Conservation (phyloP, 2,888 invertebrate genomes). For the Meganola albula region DNA sequence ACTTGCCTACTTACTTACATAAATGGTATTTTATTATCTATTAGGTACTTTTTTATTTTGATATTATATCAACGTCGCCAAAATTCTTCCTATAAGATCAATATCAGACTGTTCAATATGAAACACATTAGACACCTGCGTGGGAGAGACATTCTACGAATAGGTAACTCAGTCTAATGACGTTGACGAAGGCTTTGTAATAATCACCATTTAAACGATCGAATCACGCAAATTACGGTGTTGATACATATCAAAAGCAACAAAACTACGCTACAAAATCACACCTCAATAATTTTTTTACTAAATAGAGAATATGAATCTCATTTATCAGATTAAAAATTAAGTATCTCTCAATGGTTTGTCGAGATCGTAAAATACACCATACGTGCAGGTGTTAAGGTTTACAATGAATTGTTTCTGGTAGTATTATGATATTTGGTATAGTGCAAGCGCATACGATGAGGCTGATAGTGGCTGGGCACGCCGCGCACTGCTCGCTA, state of each 20-base stretch:
- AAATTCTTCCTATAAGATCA: slow-evolving; percentile 57
- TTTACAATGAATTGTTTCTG: slow-evolving; percentile 19
- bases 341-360: slow-evolving; percentile 2
- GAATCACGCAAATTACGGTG: slow-evolving; percentile 66
- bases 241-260: slow-evolving; percentile 38
- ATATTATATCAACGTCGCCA: slow-evolving; percentile 39
- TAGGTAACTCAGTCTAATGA: slow-evolving; percentile 51
- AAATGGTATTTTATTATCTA: too few relatives aligned
- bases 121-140: slow-evolving; percentile 64
- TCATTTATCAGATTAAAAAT: slow-evolving; percentile 18
- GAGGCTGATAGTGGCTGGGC: slow-evolving; percentile 63
- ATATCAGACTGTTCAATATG: slow-evolving; percentile 56
- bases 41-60: too few relatives aligned
- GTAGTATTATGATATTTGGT: slow-evolving; percentile 39
- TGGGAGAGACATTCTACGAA: slow-evolving; percentile 57
- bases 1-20: too few relatives aligned
- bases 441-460: slow-evolving; percentile 42
- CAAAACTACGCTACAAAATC: slow-evolving; percentile 46
- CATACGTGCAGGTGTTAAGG: slow-evolving; percentile 20
- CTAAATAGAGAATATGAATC: slow-evolving; percentile 39
- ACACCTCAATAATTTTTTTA: slow-evolving; percentile 43
- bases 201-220: slow-evolving; percentile 63
- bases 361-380: slow-evolving; percentile 19
- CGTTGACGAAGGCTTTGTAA: slow-evolving; percentile 41
- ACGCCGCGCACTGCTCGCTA: slow-evolving; percentile 67